These are phyloP conservation scores for Platysteira castanea DNA, from an alignment of 2,113 vertebrate species.

Conservation along the genomic window DNA sequence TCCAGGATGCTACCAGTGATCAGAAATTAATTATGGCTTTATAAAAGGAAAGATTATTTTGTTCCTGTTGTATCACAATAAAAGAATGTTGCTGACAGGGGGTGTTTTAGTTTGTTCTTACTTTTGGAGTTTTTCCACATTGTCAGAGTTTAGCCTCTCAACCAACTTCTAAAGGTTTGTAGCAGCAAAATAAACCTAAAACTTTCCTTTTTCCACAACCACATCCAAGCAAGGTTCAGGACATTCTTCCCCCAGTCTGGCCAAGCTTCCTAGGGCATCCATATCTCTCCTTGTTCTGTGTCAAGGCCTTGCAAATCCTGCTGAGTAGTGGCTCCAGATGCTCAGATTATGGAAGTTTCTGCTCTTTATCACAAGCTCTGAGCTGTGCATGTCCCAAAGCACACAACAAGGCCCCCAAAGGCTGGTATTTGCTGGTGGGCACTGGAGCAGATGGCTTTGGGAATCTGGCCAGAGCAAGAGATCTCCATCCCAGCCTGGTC, in stretches of 20 bases:
- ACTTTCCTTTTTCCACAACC: neutral
- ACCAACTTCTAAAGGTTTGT: neutral
- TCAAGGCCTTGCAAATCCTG: neutral
- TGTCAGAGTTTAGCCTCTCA: neutral
- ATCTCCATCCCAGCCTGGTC: neutral
- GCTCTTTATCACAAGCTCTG: neutral
- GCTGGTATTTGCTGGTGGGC: neutral
- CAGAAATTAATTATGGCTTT: neutral
- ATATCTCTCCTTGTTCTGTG: neutral
- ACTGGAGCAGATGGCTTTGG: neutral
- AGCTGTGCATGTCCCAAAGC: neutral
- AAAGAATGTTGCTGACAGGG: neutral
- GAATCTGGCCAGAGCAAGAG: neutral
- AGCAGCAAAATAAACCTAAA: neutral
- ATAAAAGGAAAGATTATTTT: neutral
- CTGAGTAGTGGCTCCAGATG: neutral
- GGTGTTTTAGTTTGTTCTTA: neutral
- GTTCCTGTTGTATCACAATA: neutral
- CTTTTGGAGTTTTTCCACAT: neutral
- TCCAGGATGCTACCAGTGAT: neutral
- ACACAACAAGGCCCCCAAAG: neutral
- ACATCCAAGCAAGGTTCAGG: neutral
- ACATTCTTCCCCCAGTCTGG: neutral
- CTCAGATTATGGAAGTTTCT: neutral
- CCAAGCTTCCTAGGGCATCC: neutral